Base-by-base conservation (phyloP, 2,113 vertebrate genomes). In the Panthera uncia region DNA sequence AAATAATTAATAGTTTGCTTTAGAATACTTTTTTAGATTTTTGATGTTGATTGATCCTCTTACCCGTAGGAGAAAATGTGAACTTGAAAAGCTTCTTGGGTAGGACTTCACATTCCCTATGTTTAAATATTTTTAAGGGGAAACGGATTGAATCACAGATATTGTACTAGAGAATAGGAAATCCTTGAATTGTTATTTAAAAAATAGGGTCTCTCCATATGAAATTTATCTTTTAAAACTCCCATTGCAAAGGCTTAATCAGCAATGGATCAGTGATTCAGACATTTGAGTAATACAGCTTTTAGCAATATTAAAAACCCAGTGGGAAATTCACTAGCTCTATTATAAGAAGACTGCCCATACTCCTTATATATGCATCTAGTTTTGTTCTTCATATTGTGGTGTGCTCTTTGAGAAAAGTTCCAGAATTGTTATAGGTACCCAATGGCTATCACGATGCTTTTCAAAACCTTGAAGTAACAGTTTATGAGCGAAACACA, bases 51-150 rank as follows among this genome's bases (percentile, higher is more conserved):
- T 33, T 41, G 57, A 50, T 45, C 48, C 61, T 52, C 1, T 29
- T 83, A n/a, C 52, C n/a, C 5, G 3, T 52, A 94, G 69, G 13
- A n/a, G 65, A 57, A 84, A n/a, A 89, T 71, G 29, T 31, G 69
- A 66, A 65, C 45, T n/a, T 83, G 7, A 48, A 76, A 88, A 68
- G 21, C 38, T 57, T 89, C 50, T 84, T 45, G n/a, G 52, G 19
- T 38, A 91, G 19, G 66, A 31, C 63, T 88, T 74, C 71, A 18
- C 21, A 23, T 74, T 89, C 63, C 31, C 50, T 66, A 1, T 61
- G 18, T 73, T 78, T 94, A 45, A 94, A 89, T 94, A 88, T 84
- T 96, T 87, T 73, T 81, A 71, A 95, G 55, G 87, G 61, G 86
- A 98, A 74, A 13, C 33, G 9, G 7, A 65, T 38, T 92, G 82